Conservation (phyloP, 2,113 vertebrate species). For the Tragelaphus imberbis region DNA sequence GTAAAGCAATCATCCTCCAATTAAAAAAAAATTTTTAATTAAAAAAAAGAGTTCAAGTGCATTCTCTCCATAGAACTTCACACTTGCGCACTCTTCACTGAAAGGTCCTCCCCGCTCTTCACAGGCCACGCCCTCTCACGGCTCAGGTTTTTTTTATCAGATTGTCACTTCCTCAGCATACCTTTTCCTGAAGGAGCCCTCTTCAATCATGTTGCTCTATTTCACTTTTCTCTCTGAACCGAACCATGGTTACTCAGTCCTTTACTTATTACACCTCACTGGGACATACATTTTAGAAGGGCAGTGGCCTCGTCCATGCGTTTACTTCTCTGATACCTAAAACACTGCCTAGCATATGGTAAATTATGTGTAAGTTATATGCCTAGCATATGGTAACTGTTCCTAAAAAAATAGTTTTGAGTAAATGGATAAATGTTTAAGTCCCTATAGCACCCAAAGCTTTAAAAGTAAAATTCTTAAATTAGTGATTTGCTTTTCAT, state of each 20-base stretch:
- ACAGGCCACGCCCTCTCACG: background rate
- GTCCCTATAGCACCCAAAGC: background rate
- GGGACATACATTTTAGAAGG: background rate
- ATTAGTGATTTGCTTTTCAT: background rate
- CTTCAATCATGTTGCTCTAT: background rate
- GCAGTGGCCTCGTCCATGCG: background rate
- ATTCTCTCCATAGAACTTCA: background rate
- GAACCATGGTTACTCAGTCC: no score
- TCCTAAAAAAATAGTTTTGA: background rate
- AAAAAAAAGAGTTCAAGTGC: background rate
- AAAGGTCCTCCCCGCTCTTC: background rate
- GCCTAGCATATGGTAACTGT: background rate
- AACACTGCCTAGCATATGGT: background rate
- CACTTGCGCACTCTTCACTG: background rate
- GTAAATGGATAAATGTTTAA: background rate
- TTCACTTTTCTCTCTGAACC: background rate
- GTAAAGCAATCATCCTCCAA: background rate
- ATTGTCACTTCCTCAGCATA: background rate
- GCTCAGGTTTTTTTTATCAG: background rate
- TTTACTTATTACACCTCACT: background rate
- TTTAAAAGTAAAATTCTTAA: conserved; percentile 11
- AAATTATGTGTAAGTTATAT: background rate
- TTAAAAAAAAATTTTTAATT: background rate
- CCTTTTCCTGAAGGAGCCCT: background rate
- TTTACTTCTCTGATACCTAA: background rate